Evolutionary conservation across 2,113 vertebrate genomes (phyloP), one percentile per base, ranked within the genome.

Genomic region (Drymodes brunneopygia): DNA sequence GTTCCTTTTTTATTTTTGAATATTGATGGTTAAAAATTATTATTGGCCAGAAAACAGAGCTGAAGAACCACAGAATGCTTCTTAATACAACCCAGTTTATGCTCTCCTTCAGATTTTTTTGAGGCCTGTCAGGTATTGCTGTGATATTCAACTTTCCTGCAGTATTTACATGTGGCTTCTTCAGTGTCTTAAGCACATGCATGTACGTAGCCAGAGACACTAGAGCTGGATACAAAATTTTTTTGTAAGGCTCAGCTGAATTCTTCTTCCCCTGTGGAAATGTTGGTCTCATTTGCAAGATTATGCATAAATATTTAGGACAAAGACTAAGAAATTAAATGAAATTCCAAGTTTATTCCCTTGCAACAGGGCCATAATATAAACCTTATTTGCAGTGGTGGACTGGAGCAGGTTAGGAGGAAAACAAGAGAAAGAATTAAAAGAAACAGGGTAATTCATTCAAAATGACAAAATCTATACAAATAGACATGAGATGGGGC

Each of bases 1-100:
- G 8, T 83, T 95, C 65, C 93, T 94, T 72, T 78, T 62, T 33
- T 7, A 21, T 88, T 92, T 86, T 95, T 72, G 44, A 90, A 86
- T 62, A 25, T 12, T 81, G 45, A 69, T 60, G 51, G 57, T 92
- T 91, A 81, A 89, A 95, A 92, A 60, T 38, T 35, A 88, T 71
- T 90, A 50, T 33, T 92, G 44, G 42, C 80, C 75, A 69, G 56
- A 91, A 81, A 85, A 38, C 24, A 79, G 36, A 94, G 45, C 14
- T 86, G 78, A 94, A 93, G 33, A 82, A 90, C 85, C 23, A 27
- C 35, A 69, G 18, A 15, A n/a, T 33, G 44, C 35, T 69, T 95
- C 67, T 80, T 15, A 80, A 91, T 72, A 58, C 16, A 53, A 81
- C n/a, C 36, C n/a, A 79, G 67, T 70, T 67, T 51, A 58, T 47